Base-by-base conservation (phyloP, 2,888 invertebrate genomes). In the Melanotus villosus region DNA sequence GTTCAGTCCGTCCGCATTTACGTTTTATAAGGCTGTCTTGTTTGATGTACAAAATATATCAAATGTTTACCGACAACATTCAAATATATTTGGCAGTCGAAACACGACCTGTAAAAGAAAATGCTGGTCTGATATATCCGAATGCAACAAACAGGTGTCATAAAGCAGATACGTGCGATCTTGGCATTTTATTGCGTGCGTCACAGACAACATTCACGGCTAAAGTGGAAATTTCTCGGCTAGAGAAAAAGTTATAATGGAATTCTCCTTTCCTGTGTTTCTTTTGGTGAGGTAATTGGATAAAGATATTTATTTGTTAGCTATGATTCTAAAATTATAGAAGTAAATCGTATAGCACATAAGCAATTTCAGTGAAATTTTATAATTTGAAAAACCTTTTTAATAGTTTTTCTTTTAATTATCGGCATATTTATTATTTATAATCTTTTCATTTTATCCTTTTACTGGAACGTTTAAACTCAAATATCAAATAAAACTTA, bases 71-170 rank as follows among this genome's bases (percentile, higher is more conserved):
- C 32, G 26, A 45, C 56, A 45, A 45, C 45, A 69, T 69, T 65
- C 54, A 43, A 62, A 65, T 70, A 70, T 57, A 60, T 66, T 65
- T 56, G 57, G 65, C 62, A 65, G 47, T 67, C 60, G 62, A 41
- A 57, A 62, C 65, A 65, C 65, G 60, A 62, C 32, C 56, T 56
- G 65, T 62, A 70, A 69, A 69, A 47, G 60, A 62, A 70, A 60
- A 65, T 60, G 26, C 56, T 30, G 32, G 70, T 56, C 43, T 59
- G 69, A 70, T 65, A 70, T 70, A 70, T 74, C 71, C 72, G 70
- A 74, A 73, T 70, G 74, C 71, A 75, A 78, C 78, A 77, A 80
- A 79, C 80, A 80, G 78, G 80, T 80, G 80, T 78, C 78, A 79
- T 78, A 80, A 80, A 80, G 77, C 75, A 78, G 77, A 77, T 78